Conservation (phyloP, 2,888 invertebrate species). For the Eupithecia exiguata region DNA sequence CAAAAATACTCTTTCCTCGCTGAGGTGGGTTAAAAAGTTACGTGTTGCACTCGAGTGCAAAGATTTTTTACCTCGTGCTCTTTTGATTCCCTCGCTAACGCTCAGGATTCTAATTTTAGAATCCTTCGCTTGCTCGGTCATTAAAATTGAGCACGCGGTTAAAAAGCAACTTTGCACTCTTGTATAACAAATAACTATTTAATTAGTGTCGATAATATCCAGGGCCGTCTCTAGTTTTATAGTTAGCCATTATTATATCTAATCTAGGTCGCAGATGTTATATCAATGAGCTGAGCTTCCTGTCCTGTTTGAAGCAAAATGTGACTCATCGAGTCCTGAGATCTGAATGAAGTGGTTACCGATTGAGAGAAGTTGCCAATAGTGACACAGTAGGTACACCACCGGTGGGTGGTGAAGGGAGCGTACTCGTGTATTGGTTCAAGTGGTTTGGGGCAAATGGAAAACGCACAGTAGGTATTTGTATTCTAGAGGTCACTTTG, state of each 20-base stretch:
- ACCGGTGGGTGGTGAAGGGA: background rate
- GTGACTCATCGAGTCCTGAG: constrained; percentile 1
- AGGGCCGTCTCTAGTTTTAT: background rate
- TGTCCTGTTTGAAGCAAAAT: constrained; percentile 4
- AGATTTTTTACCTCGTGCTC: too few relatives aligned
- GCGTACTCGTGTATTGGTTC: background rate
- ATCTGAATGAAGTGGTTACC: background rate
- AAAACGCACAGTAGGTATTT: background rate
- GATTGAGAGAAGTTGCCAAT: constrained; percentile 8
- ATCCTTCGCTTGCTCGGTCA: too few relatives aligned
- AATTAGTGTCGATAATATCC: background rate
- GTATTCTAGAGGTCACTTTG: background rate
- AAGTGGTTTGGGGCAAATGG: background rate
- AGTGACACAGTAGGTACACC: constrained; percentile 13
- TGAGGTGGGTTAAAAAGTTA: too few relatives aligned
- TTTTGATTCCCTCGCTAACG: too few relatives aligned
- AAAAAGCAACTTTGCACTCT: too few relatives aligned
- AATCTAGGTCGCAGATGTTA: constrained; percentile 3
- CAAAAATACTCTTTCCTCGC: too few relatives aligned
- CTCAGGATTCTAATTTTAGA: too few relatives aligned
- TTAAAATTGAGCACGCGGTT: too few relatives aligned
- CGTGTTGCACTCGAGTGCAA: too few relatives aligned
- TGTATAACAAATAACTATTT: background rate
- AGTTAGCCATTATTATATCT: background rate
- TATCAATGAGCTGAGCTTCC: background rate